Base-by-base conservation (phyloP, 2,797 vertebrate species). In the Echeneis naucrates region DNA sequence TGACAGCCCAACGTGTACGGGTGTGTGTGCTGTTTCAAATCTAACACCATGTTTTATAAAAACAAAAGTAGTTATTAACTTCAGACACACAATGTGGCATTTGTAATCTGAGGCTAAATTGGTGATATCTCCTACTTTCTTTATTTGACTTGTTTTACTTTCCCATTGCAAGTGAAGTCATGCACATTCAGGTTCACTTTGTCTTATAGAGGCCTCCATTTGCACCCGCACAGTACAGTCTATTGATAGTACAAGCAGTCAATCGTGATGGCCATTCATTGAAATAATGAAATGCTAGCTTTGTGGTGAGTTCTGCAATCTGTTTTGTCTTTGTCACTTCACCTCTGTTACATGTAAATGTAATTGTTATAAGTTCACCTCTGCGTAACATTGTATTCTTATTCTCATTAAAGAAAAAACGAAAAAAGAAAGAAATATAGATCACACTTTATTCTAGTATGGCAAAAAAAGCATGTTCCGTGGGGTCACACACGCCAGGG, bases 291-390 rank as follows among this genome's bases (percentile, higher is more conserved):
- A 26, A n/a, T 9, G 0, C 23, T 4, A 24, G 32, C 38, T 61
- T 42, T 42, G 53, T 50, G 54, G 35, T 56, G 19, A 38, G 45
- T 53, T 54, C 50, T 40, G 21, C 53, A 23, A 38, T 77, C 47
- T 33, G 24, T 40, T 68, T 60, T 19, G n/a, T 19, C 14, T 58
- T 48, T 58, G 35, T 21, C 44, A 4, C 12, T 55, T 2, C 0
- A 38, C 59, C 61, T 63, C 54, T 7, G 1, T 47, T 53, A 26
- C 33, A 24, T 60, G 54, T 21, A 23, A 60, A 71, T 56, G 50
- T 26, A 16, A 45, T 67, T 8, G 13, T 35, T n/a, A n/a, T n/a
- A n/a, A n/a, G n/a, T n/a, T n/a, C n/a, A n/a, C n/a, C n/a, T n/a
- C n/a, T n/a, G n/a, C n/a, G n/a, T n/a, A n/a, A n/a, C n/a, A n/a